Evolutionary conservation across 2,888 invertebrate genomes (phyloP).

Genomic region (Heteromyza rotundicornis): DNA sequence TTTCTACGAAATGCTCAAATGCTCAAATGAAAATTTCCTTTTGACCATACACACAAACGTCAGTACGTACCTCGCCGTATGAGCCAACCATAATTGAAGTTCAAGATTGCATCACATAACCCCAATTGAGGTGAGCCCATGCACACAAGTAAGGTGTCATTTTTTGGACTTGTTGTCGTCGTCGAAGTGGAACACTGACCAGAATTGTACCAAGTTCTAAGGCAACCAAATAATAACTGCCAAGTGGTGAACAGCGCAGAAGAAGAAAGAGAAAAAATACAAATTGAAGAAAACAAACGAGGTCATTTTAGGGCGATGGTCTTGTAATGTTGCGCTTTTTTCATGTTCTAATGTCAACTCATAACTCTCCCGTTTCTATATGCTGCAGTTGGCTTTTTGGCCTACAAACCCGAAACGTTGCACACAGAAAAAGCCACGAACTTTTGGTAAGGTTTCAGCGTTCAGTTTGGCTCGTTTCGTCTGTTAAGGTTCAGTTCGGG

Average conservation of each 20-base stretch:
- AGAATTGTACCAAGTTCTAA: constrained; percentile 43
- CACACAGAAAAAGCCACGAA: background rate
- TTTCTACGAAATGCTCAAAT: background rate
- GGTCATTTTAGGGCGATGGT: constrained; percentile 51
- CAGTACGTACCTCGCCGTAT: too few species aligned
- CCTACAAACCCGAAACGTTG: constrained; percentile 34
- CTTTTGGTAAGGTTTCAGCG: background rate
- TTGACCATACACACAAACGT: too few species aligned
- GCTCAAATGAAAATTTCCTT: too few species aligned
- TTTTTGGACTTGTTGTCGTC: background rate
- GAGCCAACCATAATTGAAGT: constrained; percentile 23
- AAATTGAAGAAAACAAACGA: constrained; percentile 25
- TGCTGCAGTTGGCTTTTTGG: constrained; percentile 25
- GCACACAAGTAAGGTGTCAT: constrained; percentile 48
- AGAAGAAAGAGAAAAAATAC: too few species aligned
- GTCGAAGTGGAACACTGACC: constrained; percentile 10
- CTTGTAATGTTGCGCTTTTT: constrained; percentile 39
- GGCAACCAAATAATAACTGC: background rate
- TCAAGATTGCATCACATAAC: constrained; percentile 45
- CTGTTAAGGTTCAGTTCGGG: constrained; percentile 19
- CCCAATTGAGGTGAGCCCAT: constrained; percentile 38
- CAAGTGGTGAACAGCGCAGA: too few species aligned
- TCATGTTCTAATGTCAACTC: constrained; percentile 54
- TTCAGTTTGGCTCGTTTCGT: constrained; percentile 33
- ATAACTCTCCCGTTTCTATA: constrained; percentile 32